Evolutionary conservation across 1,140 invertebrate genomes (phyloP).

Genomic region (Calycopis cecrops): DNA sequence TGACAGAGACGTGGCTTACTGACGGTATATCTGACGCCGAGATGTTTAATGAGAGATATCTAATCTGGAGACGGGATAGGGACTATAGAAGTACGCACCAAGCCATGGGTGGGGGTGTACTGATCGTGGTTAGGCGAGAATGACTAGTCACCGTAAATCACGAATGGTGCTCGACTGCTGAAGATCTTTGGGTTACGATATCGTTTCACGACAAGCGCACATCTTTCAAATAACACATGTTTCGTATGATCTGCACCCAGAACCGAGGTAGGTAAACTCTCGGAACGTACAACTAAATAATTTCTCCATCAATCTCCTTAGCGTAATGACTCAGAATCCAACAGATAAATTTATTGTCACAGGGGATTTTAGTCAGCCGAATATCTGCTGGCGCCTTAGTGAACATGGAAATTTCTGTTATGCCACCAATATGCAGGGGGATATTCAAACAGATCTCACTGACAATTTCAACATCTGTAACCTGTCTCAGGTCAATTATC

Average conservation of each 20-base stretch:
- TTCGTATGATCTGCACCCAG: conserved; percentile 16
- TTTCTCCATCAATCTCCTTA: conserved; percentile 9
- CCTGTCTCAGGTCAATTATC: not conserved
- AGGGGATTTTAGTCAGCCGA: conserved; percentile 19
- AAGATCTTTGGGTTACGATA: conserved; percentile 18
- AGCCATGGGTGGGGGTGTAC: conserved; percentile 14
- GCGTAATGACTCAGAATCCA: not conserved
- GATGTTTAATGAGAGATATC: conserved; percentile 15
- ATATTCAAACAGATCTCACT: conserved; percentile 8
- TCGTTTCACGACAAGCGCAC: not conserved
- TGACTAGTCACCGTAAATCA: not conserved
- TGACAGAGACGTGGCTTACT: conserved; percentile 5
- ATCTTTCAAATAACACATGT: conserved; percentile 9
- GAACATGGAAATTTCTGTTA: not conserved
- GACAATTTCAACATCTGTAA: conserved; percentile 3
- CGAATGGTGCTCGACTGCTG: conserved; percentile 17
- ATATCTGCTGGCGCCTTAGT: conserved; percentile 8
- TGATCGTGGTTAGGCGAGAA: conserved; percentile 8
- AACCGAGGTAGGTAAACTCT: conserved; percentile 16
- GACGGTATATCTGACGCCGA: conserved; percentile 8
- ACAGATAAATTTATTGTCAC: conserved; percentile 12
- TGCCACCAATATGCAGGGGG: conserved; percentile 11
- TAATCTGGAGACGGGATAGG: conserved; percentile 17
- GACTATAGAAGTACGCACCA: conserved; percentile 10
- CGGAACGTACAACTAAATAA: conserved; percentile 6